Evolutionary conservation across 2,113 vertebrate genomes (phyloP), one percentile per base, ranked within the genome.

Genomic region (Rhinichthys klamathensis): DNA sequence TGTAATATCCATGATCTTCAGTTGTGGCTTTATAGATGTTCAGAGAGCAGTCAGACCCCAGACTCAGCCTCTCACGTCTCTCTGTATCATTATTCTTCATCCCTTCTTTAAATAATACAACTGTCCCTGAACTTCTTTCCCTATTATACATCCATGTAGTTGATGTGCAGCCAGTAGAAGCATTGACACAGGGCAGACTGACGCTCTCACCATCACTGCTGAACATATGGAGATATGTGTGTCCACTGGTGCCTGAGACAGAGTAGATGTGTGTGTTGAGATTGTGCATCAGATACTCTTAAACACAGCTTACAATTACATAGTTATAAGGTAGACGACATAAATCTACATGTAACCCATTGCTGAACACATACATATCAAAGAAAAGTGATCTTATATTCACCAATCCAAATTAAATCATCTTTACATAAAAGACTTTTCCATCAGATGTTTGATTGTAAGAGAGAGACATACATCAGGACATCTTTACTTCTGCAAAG

Each of bases 101-200:
- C 5, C 58, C n/a, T 3, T 38, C 4, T 51, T 0, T 0, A 35
- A 73, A 56, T 51, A 63, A 6, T 35, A 6, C 27, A 51, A 25
- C 8, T 30, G 0, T 0, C 1, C 0, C 6, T 61, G 58, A 7
- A 15, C n/a, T n/a, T n/a, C 1, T 0, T 30, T 30, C 30, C 2
- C 30, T 30, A 0, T 3, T 18, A 21, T 72, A 58, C 23, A 1
- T n/a, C 84, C 84, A 85, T n/a, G 9, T 6, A 27, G 44, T 84
- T 46, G 74, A 51, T 27, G 21, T 51, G 27, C 74, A 84, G 83
- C 7, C 1, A 30, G 16, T 0, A 72, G 23, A 13, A 63, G 4
- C 9, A 21, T 44, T 58, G 0, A 0, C 0, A 72, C 75, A 85
- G 25, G 63, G n/a, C 61, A 85, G 32, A 30, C 1, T 46, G 30